Percentiles rank a stretch among this genome's conserved stretches.
Evolutionary conservation across 2,113 vertebrate genomes (phyloP).

Genomic region (Neodontobutis hainanensis): DNA sequence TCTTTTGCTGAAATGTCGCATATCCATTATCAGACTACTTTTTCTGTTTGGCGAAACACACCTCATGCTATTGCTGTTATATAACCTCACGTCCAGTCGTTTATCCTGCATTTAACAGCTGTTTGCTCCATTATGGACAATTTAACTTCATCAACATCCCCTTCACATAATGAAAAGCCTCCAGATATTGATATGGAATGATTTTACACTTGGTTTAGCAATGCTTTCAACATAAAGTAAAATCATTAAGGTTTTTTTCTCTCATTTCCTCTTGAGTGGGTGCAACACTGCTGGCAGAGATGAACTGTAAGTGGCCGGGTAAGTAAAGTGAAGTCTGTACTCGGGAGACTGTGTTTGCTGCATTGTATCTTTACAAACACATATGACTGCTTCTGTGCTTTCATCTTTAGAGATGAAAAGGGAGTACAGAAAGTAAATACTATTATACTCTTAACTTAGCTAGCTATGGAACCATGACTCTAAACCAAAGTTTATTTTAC

Average conservation of each 20-base stretch:
- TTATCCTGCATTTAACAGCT: slow-evolving; percentile 26
- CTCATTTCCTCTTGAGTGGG: slow-evolving; percentile 34
- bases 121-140: slow-evolving; percentile 15
- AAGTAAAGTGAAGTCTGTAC: slow-evolving; percentile 49
- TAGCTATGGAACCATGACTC: background rate
- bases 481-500: background rate
- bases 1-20: slow-evolving; percentile 1
- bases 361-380: slow-evolving; percentile 36
- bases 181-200: slow-evolving; percentile 43
- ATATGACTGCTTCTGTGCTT: slow-evolving; percentile 24
- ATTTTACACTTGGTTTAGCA: slow-evolving; percentile 50
- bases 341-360: slow-evolving; percentile 33
- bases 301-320: slow-evolving; percentile 41
- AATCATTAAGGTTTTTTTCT: slow-evolving; percentile 40
- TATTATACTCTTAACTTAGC: slow-evolving; percentile 12
- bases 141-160: slow-evolving; percentile 37
- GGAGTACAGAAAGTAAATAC: slow-evolving; percentile 34
- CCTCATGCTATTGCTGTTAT: slow-evolving; percentile 10
- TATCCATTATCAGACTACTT: slow-evolving; percentile 9
- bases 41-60: slow-evolving; percentile 4
- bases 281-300: slow-evolving; percentile 18
- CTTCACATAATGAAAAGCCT: slow-evolving; percentile 47
- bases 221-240: slow-evolving; percentile 44
- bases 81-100: slow-evolving; percentile 20
- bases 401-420: slow-evolving; percentile 49